A percentile compares a stretch with the other conserved stretches of the same genome.
Evolutionary conservation across 2,113 vertebrate genomes (phyloP).

Genomic region (Amblyornis subalaris): DNA sequence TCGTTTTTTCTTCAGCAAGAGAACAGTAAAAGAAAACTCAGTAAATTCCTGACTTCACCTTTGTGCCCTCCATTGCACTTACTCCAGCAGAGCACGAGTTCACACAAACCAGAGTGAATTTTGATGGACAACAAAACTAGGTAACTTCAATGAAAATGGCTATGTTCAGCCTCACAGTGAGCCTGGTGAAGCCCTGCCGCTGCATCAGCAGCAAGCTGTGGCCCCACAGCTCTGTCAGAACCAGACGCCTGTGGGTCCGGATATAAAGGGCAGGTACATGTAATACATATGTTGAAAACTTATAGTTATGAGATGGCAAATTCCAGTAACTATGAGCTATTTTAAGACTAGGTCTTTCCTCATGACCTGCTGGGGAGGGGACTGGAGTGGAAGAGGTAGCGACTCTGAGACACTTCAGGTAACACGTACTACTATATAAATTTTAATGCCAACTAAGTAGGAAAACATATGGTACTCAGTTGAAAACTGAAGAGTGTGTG

Average conservation of each 20-base stretch:
- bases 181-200: neutral
- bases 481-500: slow-evolving; percentile 29
- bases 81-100: neutral
- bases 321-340: slow-evolving; percentile 40
- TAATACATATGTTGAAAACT: slow-evolving; percentile 30
- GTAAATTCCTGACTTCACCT: slow-evolving; percentile 52
- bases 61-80: slow-evolving; percentile 26
- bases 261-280: neutral
- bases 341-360: slow-evolving; percentile 32
- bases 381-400: neutral
- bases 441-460: slow-evolving; percentile 53
- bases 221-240: neutral
- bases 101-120: slow-evolving; percentile 24
- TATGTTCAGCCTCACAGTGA: neutral
- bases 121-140: slow-evolving; percentile 48
- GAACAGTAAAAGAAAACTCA: slow-evolving; percentile 50
- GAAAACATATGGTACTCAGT: slow-evolving; percentile 54
- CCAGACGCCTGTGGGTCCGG: neutral
- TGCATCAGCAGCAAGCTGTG: neutral
- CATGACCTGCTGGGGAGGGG: neutral
- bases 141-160: slow-evolving; percentile 4
- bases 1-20: slow-evolving; percentile 25
- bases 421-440: slow-evolving; percentile 25
- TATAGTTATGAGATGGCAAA: slow-evolving; percentile 15
- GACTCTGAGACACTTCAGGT: slow-evolving; percentile 33